A percentile compares a stretch with the other conserved stretches of the same genome.
These are phyloP conservation scores for Brienomyrus longianalis DNA, from an alignment of 2,113 vertebrate species.

Conservation along the genomic window DNA sequence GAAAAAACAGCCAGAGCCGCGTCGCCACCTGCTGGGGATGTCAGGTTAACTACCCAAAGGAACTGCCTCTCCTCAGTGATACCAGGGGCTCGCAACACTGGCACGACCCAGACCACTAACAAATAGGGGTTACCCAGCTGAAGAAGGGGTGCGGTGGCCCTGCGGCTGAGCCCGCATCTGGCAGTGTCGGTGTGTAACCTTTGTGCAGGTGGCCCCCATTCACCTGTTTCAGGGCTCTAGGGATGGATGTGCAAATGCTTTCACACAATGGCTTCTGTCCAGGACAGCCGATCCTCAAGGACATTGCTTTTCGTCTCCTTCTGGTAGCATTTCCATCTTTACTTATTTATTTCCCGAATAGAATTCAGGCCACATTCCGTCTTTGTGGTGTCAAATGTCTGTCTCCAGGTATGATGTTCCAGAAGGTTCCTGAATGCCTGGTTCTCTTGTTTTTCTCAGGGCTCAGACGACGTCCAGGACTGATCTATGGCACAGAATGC, in stretches of 20 bases:
- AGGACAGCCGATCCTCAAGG: not conserved
- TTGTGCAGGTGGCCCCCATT: not conserved
- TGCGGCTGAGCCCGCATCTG: too few species aligned
- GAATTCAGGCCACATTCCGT: slow-evolving; percentile 31
- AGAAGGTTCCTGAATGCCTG: slow-evolving; percentile 16
- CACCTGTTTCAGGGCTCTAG: slow-evolving; percentile 35
- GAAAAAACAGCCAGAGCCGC: not conserved
- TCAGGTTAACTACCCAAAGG: not conserved
- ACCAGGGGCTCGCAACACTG: not conserved
- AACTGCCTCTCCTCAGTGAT: not conserved
- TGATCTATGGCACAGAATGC: not conserved
- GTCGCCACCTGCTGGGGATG: not conserved
- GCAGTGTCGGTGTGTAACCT: too few species aligned
- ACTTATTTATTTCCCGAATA: not conserved
- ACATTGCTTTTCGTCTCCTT: slow-evolving; percentile 22
- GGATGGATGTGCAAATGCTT: slow-evolving; percentile 47
- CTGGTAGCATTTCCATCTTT: slow-evolving; percentile 26
- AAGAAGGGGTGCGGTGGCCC: not conserved
- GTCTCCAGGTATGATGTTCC: slow-evolving; percentile 54
- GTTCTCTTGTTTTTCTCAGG: slow-evolving; percentile 24
- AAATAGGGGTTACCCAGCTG: not conserved
- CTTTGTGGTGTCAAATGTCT: slow-evolving; percentile 53
- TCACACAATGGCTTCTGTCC: slow-evolving; percentile 2
- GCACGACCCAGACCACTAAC: not conserved
- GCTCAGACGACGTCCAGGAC: not conserved